Percentiles rank a stretch among this genome's conserved stretches.
Evolutionary conservation across 2,113 vertebrate genomes (phyloP).

Genomic region (Coregonus clupeaformis): DNA sequence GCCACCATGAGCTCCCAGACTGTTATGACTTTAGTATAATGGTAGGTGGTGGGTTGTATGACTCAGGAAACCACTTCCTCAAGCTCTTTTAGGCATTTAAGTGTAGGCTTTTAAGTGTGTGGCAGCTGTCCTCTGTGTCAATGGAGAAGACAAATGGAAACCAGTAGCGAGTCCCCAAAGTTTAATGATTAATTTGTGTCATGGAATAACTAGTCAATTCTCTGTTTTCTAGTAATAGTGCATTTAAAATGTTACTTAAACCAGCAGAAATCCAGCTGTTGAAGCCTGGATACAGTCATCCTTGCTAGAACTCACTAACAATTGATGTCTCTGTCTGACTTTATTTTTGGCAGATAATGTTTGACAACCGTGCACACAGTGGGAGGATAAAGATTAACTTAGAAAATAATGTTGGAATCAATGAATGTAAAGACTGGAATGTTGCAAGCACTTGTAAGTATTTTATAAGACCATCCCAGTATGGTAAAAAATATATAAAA

Average conservation of each 20-base stretch:
- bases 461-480: background rate
- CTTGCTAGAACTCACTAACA: background rate
- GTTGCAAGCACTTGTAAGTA: constrained; percentile 87
- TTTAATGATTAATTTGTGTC: background rate
- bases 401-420: constrained; percentile 81
- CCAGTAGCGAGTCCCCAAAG: background rate
- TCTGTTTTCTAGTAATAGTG: background rate
- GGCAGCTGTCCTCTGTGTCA: background rate
- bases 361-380: constrained; percentile 91
- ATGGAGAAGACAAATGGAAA: background rate
- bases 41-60: constrained; percentile 64
- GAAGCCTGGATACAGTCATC: background rate
- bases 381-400: constrained; percentile 87
- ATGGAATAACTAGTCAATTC: background rate
- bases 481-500: background rate
- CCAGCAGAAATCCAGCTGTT: background rate
- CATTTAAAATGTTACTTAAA: background rate
- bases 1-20: constrained; percentile 90
- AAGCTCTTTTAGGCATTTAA: background rate
- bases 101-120: background rate
- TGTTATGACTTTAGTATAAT: constrained; percentile 87
- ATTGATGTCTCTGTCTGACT: background rate
- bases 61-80: background rate
- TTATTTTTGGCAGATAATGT: constrained; percentile 78
- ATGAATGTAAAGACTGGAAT: constrained; percentile 89